Conservation (phyloP, 2,888 invertebrate genomes). For the Pseudococcus viburni region DNA sequence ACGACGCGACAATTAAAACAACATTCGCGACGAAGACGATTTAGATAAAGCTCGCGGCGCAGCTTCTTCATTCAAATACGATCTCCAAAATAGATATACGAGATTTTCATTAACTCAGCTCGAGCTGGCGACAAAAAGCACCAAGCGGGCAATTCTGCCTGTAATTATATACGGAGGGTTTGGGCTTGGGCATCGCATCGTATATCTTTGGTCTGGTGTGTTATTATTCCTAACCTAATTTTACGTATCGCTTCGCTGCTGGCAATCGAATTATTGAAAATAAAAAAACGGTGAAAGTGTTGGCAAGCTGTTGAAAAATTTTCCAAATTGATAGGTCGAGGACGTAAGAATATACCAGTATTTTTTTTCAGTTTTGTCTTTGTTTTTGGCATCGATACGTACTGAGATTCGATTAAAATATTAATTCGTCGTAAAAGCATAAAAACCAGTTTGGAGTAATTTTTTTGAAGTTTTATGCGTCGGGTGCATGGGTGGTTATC, state of each 20-base stretch:
- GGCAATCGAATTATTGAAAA: constrained; percentile 26
- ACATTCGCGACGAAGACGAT: background rate
- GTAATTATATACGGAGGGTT: background rate
- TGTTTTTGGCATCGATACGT: constrained; percentile 19
- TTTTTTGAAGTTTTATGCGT: constrained; percentile 10
- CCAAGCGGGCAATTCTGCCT: background rate
- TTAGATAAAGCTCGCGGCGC: background rate
- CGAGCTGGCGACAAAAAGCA: background rate
- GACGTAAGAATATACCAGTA: background rate
- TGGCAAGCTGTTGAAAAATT: constrained; percentile 1
- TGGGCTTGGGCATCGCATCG: background rate
- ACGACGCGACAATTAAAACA: background rate
- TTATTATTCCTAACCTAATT: constrained; percentile 36
- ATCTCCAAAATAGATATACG: background rate
- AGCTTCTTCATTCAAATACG: constrained; percentile 1
- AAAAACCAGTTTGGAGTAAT: constrained; percentile 11
- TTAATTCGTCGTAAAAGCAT: constrained; percentile 12
- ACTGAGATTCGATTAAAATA: constrained; percentile 1
- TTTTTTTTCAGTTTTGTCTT: background rate
- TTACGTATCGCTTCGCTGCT: background rate
- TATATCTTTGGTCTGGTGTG: background rate
- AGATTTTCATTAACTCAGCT: constrained; percentile 1
- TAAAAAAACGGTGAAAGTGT: constrained; percentile 43
- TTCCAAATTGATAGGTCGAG: constrained; percentile 47
- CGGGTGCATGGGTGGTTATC: background rate